Base-by-base conservation (phyloP, 2,797 vertebrate species). In the Adrianichthys oophorus region DNA sequence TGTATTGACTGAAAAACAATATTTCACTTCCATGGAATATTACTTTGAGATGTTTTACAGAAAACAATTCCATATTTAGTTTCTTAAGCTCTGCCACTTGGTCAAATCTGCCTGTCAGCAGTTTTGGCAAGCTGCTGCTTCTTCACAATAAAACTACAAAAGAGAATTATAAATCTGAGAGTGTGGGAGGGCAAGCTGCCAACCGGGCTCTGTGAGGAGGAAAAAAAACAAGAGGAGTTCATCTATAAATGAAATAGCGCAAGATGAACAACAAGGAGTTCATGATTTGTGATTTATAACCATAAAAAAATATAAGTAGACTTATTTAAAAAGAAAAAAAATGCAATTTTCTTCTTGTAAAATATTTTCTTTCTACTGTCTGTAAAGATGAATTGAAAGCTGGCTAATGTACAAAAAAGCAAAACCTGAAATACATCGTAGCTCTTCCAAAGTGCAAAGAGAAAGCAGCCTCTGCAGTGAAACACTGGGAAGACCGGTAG, bases 141-240 rank as follows among this genome's bases (percentile, higher is more conserved):
- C 62, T 47, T 60, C 68, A 73, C 65, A 61, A 70, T 73, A 65
- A 79, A 81, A 78, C 78, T 80, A 84, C 69, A 57, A 32, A 24
- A 61, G 50, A 63, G 43, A 63, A 76, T 50, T 43, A 55, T 69
- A 65, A 78, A 76, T 70, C 67, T 72, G 70, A 53, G 68, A 8
- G 41, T 4, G 18, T 15, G 29, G 37, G 41, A 41, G 59, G 49
- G 58, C 44, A 54, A 52, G 52, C 68, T 64, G 41, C 62, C 59
- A 23, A 65, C 59, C 37, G 70, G 19, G 4, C 5, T 5, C 48
- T 52, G 66, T 65, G 50, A 10, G 13, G 53, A 48, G 17, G 16
- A 17, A 65, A 41, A 47, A 44, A 52, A 21, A 26, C 42, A 48
- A 48, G n/a, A 42, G 59, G 59, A 52, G 29, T 52, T 41, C 53